Percentiles rank a stretch among this genome's conserved stretches.
phyloP scores from a whole-genome alignment of 2,113 vertebrate genomes.

The Platichthys stellatus region DNA sequence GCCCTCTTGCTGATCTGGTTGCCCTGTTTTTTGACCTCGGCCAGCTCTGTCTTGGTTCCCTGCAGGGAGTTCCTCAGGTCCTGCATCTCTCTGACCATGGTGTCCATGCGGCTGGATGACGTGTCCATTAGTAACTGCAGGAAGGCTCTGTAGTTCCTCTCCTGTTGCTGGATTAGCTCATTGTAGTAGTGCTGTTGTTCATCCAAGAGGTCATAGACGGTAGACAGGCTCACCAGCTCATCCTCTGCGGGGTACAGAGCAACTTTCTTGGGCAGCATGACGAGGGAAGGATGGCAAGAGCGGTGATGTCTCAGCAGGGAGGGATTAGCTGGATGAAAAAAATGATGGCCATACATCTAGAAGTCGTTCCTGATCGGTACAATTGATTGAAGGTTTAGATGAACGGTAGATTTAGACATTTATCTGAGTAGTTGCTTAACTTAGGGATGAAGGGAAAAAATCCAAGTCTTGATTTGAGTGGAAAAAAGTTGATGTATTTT shows the following conservation, averaged over 20 bases:
- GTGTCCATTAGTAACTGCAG: constrained; percentile 79
- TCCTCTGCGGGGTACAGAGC: constrained; percentile 66
- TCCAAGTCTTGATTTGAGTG: not conserved
- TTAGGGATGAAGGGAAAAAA: not conserved
- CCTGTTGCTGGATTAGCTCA: constrained; percentile 79
- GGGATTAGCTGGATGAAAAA: constrained; percentile 33
- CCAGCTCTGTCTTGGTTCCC: constrained; percentile 65
- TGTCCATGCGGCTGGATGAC: constrained; percentile 70
- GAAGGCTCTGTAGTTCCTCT: constrained; percentile 76
- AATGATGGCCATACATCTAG: constrained; percentile 55
- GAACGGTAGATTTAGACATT: constrained; percentile 12
- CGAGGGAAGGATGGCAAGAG: constrained; percentile 26
- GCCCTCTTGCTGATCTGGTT: constrained; percentile 63
- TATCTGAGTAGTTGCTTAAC: constrained; percentile 19
- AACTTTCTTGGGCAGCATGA: constrained; percentile 74
- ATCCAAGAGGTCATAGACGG: constrained; percentile 77
- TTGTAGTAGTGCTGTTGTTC: constrained; percentile 77
- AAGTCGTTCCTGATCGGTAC: not conserved
- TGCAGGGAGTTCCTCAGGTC: constrained; percentile 73
- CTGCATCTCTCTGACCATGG: constrained; percentile 77
- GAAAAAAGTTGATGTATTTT: not conserved
- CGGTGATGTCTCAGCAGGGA: constrained; percentile 12
- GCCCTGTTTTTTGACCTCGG: constrained; percentile 62
- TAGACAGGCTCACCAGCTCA: constrained; percentile 66
- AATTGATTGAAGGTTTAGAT: not conserved